Conservation (phyloP, 30 jellyfish, hydroid and myxozoan species). For the Chironex yamaguchii region DNA sequence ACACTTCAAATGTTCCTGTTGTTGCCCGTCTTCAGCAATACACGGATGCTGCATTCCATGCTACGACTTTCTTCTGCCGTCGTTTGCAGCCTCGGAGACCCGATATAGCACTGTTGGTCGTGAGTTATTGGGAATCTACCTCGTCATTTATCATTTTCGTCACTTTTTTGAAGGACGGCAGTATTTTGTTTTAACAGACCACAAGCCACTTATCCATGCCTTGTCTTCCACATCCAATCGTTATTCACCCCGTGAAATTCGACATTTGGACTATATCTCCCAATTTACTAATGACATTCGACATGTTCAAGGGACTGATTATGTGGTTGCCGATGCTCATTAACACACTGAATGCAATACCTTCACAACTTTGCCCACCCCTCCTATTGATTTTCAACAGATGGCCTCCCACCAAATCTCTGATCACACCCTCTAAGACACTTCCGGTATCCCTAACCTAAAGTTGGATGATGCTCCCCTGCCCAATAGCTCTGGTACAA, state of each 20-base stretch:
- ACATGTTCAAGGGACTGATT: constrained; percentile 26
- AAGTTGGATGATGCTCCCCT: no score
- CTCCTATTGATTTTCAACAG: no score
- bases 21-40: constrained; percentile 50
- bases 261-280: constrained; percentile 40
- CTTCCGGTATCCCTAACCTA: no score
- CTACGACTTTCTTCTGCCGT: constrained; percentile 2
- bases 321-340: constrained; percentile 67
- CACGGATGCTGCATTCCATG: constrained; percentile 34
- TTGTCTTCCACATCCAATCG: constrained; percentile 6
- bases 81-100: not conserved
- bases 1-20: constrained; percentile 64
- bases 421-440: no score
- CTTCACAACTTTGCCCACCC: no score
- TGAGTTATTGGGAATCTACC: constrained; percentile 20
- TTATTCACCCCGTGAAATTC: constrained; percentile 13
- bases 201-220: constrained; percentile 56
- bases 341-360: no score
- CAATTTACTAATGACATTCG: constrained; percentile 36
- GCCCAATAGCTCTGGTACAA: no score
- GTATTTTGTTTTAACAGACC: constrained; percentile 22
- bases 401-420: no score
- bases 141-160: constrained; percentile 34
- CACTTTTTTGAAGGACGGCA: constrained; percentile 39
- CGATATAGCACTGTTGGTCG: constrained; percentile 16